phyloP scores from a whole-genome alignment of 2,113 vertebrate genomes.

The Dendropsophus ebraccatus region DNA sequence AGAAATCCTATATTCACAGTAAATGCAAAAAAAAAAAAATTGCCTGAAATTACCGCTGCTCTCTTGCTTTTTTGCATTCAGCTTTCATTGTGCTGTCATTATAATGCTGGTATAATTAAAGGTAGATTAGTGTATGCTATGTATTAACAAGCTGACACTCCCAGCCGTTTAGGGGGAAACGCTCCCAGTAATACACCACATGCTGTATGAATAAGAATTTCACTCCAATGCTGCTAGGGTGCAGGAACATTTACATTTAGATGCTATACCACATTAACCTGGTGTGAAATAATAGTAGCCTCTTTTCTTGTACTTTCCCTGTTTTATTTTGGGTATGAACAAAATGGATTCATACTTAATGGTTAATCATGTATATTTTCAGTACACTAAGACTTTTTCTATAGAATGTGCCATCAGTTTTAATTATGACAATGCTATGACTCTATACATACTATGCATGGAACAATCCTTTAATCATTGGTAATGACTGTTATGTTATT shows the following conservation, averaged over 20 bases:
- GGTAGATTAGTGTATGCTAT: conserved; percentile 22
- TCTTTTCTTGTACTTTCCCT: background rate
- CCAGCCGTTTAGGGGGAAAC: background rate
- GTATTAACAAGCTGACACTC: conserved; percentile 44
- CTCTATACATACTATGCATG: background rate
- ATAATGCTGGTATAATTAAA: background rate
- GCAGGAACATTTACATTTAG: conserved; percentile 41
- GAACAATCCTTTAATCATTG: background rate
- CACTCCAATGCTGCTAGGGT: conserved; percentile 21
- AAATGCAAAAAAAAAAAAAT: conserved; percentile 6
- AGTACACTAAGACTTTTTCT: background rate
- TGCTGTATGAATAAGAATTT: background rate
- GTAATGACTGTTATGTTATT: background rate
- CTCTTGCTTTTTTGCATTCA: background rate
- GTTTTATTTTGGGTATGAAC: background rate
- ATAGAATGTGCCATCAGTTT: background rate
- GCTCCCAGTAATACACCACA: background rate
- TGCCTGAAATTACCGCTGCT: conserved; percentile 4
- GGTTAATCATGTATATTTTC: background rate
- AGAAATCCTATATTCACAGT: background rate
- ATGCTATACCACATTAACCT: conserved; percentile 35
- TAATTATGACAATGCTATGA: background rate
- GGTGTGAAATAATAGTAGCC: background rate
- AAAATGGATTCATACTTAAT: background rate
- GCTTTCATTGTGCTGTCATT: background rate